Evolutionary conservation across 1,140 invertebrate genomes (phyloP), one percentile per base, ranked within the genome.

Genomic region (Danaus melanippus): DNA sequence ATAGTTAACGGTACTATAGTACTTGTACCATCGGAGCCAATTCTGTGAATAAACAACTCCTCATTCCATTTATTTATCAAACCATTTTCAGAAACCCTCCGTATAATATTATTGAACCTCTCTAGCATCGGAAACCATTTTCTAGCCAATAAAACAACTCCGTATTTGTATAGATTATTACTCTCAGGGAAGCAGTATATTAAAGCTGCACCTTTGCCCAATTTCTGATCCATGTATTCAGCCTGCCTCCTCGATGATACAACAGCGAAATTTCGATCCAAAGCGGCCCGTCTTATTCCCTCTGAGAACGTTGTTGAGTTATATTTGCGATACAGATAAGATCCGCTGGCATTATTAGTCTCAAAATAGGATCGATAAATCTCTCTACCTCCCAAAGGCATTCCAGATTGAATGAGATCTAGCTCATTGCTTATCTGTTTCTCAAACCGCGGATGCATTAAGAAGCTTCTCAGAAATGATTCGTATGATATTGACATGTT

Each of bases 61-160:
- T 78, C 69, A 57, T 80, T 87, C 87, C 87, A 88, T 66, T 88
- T 87, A 63, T 80, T 75, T 62, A 88, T 87, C 46, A 88, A 65
- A 21, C 87, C 87, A 54, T 86, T 87, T 56, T 88, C 87, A 0
- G 78, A 79, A 21, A 88, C 76, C 54, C 79, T 83, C 12, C 85
- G 69, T 54, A 88, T 87, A 49, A 87, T 86, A 53, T 64, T 74
- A 62, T 88, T 86, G 49, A 88, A 83, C 49, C 75, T 69, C 8
- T 74, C 74, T 15, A 86, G 54, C 67, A 88, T 75, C 2, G 86
- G 84, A 66, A 79, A 87, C 84, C 84, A 87, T 60, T 82, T 76
- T 15, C 83, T 70, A 39, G 79, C 71, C 12, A 88, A 58, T 9
- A 87, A 58, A 21, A 78, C 84, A 40, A 87, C 84, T 0, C 80